phyloP scores from a whole-genome alignment of 1,140 invertebrate genomes.

The Hirudo medicinalis region DNA sequence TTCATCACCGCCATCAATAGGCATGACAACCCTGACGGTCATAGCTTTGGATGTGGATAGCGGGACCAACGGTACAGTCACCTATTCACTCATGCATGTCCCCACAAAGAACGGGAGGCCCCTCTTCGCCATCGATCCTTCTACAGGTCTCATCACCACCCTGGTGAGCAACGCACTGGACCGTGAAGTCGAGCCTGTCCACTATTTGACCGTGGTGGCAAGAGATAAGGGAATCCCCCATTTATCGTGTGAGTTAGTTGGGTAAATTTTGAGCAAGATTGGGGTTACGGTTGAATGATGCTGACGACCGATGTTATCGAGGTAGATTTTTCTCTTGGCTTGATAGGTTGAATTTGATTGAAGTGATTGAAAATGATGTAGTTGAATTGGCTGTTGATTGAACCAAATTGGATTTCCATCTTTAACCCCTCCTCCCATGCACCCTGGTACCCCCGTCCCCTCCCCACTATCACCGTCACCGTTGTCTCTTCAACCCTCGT shows the following conservation, averaged over 20 bases:
- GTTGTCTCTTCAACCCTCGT: too few species aligned
- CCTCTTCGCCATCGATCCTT: constrained; percentile 22
- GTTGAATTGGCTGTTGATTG: too few species aligned
- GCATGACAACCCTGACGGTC: constrained; percentile 16
- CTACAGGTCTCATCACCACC: constrained; percentile 20
- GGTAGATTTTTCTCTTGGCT: too few species aligned
- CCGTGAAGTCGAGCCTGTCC: constrained; percentile 83
- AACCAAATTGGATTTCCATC: too few species aligned
- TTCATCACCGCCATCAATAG: constrained; percentile 1
- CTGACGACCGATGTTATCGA: too few species aligned
- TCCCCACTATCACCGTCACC: too few species aligned
- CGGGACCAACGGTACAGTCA: constrained; percentile 66
- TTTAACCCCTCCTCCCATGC: too few species aligned
- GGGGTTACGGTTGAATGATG: too few species aligned
- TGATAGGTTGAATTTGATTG: too few species aligned
- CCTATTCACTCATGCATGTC: constrained; percentile 23
- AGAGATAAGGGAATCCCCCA: constrained; percentile 80
- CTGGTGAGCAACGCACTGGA: constrained; percentile 51
- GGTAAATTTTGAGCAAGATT: neutral
- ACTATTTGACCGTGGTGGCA: constrained; percentile 75
- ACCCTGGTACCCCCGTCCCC: too few species aligned
- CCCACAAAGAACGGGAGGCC: constrained; percentile 13
- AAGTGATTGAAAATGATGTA: too few species aligned
- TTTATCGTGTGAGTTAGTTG: constrained; percentile 34
- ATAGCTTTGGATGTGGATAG: constrained; percentile 83